Conservation (phyloP, 2,113 vertebrate genomes). For the Archocentrus centrarchus region DNA sequence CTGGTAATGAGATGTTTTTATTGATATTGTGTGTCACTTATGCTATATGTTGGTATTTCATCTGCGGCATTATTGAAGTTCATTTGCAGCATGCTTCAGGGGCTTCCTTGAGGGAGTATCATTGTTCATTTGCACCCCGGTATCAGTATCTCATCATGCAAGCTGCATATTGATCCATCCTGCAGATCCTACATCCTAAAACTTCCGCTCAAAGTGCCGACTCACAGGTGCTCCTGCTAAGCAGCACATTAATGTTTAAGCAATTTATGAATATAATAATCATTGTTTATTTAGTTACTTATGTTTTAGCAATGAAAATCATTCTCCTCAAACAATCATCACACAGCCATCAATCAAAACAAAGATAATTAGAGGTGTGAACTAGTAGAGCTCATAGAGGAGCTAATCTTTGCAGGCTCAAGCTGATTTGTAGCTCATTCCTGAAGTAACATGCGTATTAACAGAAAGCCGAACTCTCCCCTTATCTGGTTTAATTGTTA, state of each 20-base stretch:
- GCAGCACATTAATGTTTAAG: background rate
- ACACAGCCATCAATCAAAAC: background rate
- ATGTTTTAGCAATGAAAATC: background rate
- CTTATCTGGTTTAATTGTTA: background rate
- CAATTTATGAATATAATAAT: background rate
- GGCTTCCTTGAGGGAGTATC: conserved; percentile 37
- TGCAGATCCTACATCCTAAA: conserved; percentile 37
- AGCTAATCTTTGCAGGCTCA: background rate
- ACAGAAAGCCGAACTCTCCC: background rate
- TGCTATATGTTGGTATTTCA: conserved; percentile 44
- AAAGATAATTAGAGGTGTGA: background rate
- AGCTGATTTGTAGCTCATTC: background rate
- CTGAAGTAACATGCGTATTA: background rate
- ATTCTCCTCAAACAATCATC: background rate
- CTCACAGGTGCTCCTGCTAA: conserved; percentile 34
- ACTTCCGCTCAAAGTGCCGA: conserved; percentile 16
- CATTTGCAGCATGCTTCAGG: conserved; percentile 34
- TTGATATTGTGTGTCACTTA: conserved; percentile 22
- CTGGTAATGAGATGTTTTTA: conserved; percentile 16
- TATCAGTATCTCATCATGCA: conserved; percentile 42
- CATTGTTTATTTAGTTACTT: background rate
- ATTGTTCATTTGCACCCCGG: conserved; percentile 47
- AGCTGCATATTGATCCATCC: conserved; percentile 54
- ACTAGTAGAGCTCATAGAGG: background rate
- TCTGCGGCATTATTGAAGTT: conserved; percentile 55